Base-by-base conservation (phyloP, 2,113 vertebrate species). In the Suncus etruscus region DNA sequence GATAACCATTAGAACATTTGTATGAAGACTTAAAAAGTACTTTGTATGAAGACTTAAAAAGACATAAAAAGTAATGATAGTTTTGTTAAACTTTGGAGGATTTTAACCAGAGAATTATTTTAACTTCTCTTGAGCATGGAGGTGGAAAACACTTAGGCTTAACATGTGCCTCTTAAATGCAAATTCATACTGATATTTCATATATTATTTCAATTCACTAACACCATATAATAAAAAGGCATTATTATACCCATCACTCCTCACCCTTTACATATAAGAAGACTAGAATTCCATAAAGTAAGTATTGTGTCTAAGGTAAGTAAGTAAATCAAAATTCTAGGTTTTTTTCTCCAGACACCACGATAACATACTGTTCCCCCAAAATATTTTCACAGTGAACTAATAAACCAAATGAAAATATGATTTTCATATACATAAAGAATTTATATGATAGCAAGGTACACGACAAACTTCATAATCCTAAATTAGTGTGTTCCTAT, bases 351-450 rank as follows among this genome's bases (percentile, higher is more conserved):
- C 65, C 31, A 89, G 8, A 72, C 7, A 89, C 6, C 12, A 74
- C 5, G 6, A 72, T 6, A 89, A 4, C 12, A 77, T 6, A 2
- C n/a, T 87, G 16, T 50, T 83, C 84, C 32, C 73, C 86, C 4
- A 88, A 45, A 90, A 29, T 89, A 86, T n/a, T 1, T 32, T 81
- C 78, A 79, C 27, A 76, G 48, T 48, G 90, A 77, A 75, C 54
- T 86, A 93, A 93, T 83, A 50, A 95, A 48, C 51, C 32, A 68
- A 61, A 15, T 75, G n/a, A 3, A 3, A 31, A 81, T 72, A n/a
- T 72, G 5, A 92, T 78, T 84, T 94, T 69, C 50, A 90, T 91
- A 74, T 89, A 74, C 89, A 87, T 10, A 20, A n/a, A 94, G 32
- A 88, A 79, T 32, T 10, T 27, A 2, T 39, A 87, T 11, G 32